phyloP scores from a whole-genome alignment of 2,113 vertebrate genomes.

The Labeo rohita region DNA sequence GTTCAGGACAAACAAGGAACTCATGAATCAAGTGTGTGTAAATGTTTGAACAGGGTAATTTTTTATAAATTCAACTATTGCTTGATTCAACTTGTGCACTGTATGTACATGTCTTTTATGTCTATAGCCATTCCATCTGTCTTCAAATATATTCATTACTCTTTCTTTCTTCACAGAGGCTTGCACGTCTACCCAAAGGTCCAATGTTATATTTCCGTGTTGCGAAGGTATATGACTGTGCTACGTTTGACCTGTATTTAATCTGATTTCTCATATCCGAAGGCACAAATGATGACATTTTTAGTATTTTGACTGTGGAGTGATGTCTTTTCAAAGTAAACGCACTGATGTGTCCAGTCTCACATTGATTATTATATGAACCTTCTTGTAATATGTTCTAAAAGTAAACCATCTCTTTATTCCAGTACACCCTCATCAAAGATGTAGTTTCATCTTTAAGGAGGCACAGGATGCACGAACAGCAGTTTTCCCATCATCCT shows the following conservation, averaged over 20 bases:
- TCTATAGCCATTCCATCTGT: too few species aligned
- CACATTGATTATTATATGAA: not conserved
- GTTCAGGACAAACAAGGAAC: too few species aligned
- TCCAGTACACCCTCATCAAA: conserved; percentile 84
- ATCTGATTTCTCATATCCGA: not conserved
- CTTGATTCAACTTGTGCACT: too few species aligned
- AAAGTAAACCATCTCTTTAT: not conserved
- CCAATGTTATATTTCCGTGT: conserved; percentile 86
- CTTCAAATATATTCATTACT: not conserved
- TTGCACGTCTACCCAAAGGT: conserved; percentile 88
- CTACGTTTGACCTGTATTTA: accelerated
- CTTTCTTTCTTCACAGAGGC: conserved; percentile 73
- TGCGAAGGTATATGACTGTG: conserved; percentile 74
- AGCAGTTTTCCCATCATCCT: conserved; percentile 89
- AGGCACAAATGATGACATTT: conserved; percentile 64
- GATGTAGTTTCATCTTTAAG: conserved; percentile 89
- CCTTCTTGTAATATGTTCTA: not conserved
- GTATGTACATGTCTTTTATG: too few species aligned
- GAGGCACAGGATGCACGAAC: conserved; percentile 90
- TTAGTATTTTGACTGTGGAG: conserved; percentile 63
- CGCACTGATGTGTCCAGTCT: conserved; percentile 65
- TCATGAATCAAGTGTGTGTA: too few species aligned
- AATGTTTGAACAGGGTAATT: too few species aligned
- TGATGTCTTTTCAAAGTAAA: conserved; percentile 77
- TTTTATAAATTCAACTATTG: too few species aligned